Evolutionary conservation across 92 coral and sea anemone species (phyloP), one percentile per base, ranked within the genome.

Genomic region (Heteractis magnifica): DNA sequence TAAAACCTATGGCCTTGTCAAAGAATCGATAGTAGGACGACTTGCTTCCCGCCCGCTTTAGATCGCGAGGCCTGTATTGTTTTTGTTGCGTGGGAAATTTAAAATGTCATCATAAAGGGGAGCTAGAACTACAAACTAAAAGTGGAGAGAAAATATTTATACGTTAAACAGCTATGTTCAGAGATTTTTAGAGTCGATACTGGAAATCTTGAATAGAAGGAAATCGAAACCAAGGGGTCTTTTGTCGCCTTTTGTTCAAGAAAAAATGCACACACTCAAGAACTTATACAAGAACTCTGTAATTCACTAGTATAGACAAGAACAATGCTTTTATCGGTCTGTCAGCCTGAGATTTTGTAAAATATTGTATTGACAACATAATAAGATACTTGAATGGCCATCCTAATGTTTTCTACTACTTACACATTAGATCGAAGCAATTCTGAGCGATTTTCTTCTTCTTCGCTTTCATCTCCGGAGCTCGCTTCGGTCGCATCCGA

Each of bases 391-490:
- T 52, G 80, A 20, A 82, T 49, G 73, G 9, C 21, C 56, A 73
- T 76, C 34, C 75, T 71, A 65, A 62, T 53, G 48, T 56, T 82
- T 74, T 64, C 78, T 82, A 77, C 4, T 83, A 82, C 80, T 86
- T 89, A 83, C 70, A 71, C 59, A 78, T 83, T 78, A 70, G 77
- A 64, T 59, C 44, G 74, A 62, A 72, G 78, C 7, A 60, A 77
- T 71, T 83, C 80, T 11, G 83, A 51, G 23, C n/a, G 65, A 64
- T 85, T 72, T 51, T 86, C 94, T 76, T 94, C 99, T 18, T 90
- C 98, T 73, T 93, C 97, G 84, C 94, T 94, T 87, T 97, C 99
- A 48, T 93, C 98, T n/a, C 95, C 97, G 76, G 99, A 97, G 83
- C 99, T 97, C 56, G 87, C 94, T 59, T 90, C 95, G 16, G 99